A percentile compares a stretch with the other conserved stretches of the same genome.
Evolutionary conservation across 2,113 vertebrate genomes (phyloP).

Genomic region (Quiscalus mexicanus): DNA sequence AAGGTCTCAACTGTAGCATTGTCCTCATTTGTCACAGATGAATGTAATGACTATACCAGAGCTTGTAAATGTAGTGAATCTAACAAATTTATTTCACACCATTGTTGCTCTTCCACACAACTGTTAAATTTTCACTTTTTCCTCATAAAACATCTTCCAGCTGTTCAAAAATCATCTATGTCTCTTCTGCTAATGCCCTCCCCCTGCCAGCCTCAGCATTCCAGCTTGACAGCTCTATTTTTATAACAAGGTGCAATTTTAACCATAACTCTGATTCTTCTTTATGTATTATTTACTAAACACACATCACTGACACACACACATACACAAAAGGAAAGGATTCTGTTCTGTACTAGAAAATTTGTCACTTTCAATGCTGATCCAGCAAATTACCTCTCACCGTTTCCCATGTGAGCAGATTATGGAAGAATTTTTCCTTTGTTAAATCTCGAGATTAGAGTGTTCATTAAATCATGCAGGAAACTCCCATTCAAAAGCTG

Average conservation of each 20-base stretch:
- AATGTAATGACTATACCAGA: not conserved
- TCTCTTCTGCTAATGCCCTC: not conserved
- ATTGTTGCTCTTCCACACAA: not conserved
- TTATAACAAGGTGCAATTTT: slow-evolving; percentile 16
- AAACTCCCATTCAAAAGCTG: not conserved
- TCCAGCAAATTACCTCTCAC: not conserved
- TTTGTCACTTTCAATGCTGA: not conserved
- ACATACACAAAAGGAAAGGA: not conserved
- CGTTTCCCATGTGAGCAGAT: not conserved
- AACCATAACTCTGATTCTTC: not conserved
- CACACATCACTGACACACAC: not conserved
- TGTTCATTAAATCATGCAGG: not conserved
- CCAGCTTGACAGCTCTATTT: not conserved
- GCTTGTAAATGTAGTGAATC: not conserved
- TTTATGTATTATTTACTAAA: slow-evolving; percentile 38
- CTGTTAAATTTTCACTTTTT: slow-evolving; percentile 1
- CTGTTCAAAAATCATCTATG: not conserved
- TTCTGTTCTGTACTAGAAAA: not conserved
- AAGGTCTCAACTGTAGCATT: not conserved
- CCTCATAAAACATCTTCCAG: not conserved
- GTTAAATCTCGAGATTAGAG: not conserved
- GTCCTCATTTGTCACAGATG: not conserved
- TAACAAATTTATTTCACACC: slow-evolving; percentile 25
- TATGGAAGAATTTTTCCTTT: not conserved
- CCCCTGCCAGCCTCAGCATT: not conserved